Base-by-base conservation (phyloP, 2,113 vertebrate species). In the Xiphophorus hellerii region DNA sequence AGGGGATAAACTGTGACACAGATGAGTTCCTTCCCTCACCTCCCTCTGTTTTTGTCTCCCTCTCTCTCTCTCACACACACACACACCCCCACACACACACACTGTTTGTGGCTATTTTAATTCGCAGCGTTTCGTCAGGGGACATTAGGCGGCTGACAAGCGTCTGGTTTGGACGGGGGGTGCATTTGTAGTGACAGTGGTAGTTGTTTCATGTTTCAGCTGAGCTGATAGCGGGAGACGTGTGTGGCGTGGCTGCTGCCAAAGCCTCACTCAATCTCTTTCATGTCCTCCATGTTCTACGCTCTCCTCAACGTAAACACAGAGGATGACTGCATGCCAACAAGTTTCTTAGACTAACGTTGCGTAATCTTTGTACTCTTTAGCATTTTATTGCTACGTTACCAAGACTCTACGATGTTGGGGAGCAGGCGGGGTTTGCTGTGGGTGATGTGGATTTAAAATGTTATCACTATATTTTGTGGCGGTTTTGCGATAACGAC, bases 111-210 rank as follows among this genome's bases (percentile, higher is more conserved):
- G 58, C 89, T 76, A 88, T 95, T 94, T 88, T 91, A 88, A 95
- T 94, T 92, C 92, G 81, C 84, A 88, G 87, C 80, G 88, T 96
- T 95, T 93, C 94, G 94, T 94, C 93, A 93, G 93, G 92, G 92
- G 91, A 93, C 92, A 93, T 95, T 95, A 94, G 86, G 80, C 77
- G 77, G 82, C 81, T 93, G 93, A 93, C 90, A 91, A 92, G 88
- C 90, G 87, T 92, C 88, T 93, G 91, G 37, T 82, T 83, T 84
- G 86, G 83, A 81, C 54, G 62, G 77, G 75, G 86, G 11, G 33
- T 64, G 71, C 29, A 77, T 77, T 74, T 81, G 88, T 89, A 77
- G 65, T 93, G 92, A 90, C 93, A 91, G 88, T 78, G 65, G 84
- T 90, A 83, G 74, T 74, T 89, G 88, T 90, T 78, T 90, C 87